These are phyloP conservation scores for Caenorhabditis sinica DNA, from an alignment of 2,888 invertebrate genomes.

Conservation along the genomic window DNA sequence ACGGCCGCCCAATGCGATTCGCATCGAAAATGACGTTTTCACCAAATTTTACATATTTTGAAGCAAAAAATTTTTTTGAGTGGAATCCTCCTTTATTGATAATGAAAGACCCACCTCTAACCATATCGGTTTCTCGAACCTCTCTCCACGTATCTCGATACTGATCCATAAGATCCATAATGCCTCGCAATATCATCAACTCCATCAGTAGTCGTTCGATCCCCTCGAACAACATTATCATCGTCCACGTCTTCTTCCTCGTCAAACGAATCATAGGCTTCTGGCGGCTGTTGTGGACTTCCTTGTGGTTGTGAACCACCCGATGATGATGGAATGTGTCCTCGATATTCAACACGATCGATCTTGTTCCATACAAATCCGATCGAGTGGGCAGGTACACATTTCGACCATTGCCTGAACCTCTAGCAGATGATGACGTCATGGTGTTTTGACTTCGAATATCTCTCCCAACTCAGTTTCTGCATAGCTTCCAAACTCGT, in stretches of 20 bases:
- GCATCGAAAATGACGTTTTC: too few relatives aligned
- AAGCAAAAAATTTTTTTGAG: too few relatives aligned
- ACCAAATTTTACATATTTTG: too few relatives aligned
- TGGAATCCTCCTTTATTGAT: too few relatives aligned
- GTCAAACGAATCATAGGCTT: slow-evolving; percentile 71
- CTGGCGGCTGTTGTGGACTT: slow-evolving; percentile 33
- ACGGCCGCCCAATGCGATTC: too few relatives aligned
- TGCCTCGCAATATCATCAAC: slow-evolving; percentile 73
- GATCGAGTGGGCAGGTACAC: slow-evolving; percentile 65
- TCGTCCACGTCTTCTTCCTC: slow-evolving; percentile 69
- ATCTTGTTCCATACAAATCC: slow-evolving; percentile 61
- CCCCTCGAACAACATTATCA: slow-evolving; percentile 57
- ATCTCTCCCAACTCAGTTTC: slow-evolving; percentile 72
- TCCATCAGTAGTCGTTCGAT: slow-evolving; percentile 48
- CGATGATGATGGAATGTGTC: slow-evolving; percentile 49
- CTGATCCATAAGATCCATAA: slow-evolving; percentile 72
- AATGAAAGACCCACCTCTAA: slow-evolving; percentile 48
- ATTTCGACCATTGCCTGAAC: slow-evolving; percentile 53
- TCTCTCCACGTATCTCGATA: slow-evolving; percentile 74
- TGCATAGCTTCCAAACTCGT: slow-evolving; percentile 69
- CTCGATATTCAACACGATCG: slow-evolving; percentile 62
- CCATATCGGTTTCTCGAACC: slow-evolving; percentile 70
- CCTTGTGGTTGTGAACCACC: slow-evolving; percentile 31
- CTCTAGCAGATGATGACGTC: slow-evolving; percentile 43
- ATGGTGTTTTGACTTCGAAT: slow-evolving; percentile 59